A percentile compares a stretch with the other conserved stretches of the same genome.
Evolutionary conservation across 2,888 invertebrate species (phyloP).

Genomic region (Caenorhabditis becei): DNA sequence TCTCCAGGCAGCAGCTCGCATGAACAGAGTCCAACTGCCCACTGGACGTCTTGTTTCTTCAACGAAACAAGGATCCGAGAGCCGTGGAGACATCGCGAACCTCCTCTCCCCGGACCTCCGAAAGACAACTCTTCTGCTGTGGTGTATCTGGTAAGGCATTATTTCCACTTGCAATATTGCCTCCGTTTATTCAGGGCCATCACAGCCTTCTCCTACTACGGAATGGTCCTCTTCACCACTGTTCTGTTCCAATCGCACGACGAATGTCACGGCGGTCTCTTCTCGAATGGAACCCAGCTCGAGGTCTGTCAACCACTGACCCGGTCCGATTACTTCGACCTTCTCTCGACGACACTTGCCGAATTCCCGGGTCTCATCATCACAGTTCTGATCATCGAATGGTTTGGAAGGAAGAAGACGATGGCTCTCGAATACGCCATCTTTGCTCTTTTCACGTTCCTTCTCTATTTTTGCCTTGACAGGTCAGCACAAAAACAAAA

Average conservation of each 20-base stretch:
- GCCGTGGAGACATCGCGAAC: conserved; percentile 83
- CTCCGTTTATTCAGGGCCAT: conserved; percentile 64
- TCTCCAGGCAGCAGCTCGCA: conserved; percentile 87
- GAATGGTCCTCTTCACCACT: conserved; percentile 94
- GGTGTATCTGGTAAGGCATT: conserved; percentile 91
- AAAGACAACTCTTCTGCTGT: conserved; percentile 90
- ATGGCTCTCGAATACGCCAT: conserved; percentile 94
- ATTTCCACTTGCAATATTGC: neutral
- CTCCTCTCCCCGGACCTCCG: conserved; percentile 88
- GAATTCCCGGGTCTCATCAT: conserved; percentile 93
- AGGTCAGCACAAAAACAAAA: conserved; percentile 66
- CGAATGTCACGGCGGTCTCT: conserved; percentile 71
- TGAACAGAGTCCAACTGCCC: conserved; percentile 92
- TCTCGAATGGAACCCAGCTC: conserved; percentile 68
- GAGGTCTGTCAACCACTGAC: conserved; percentile 85
- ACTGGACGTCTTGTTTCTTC: conserved; percentile 89
- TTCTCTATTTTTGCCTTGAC: conserved; percentile 86
- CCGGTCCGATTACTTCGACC: conserved; percentile 92
- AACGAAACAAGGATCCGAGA: conserved; percentile 69
- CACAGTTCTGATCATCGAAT: conserved; percentile 92
- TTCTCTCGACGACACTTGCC: conserved; percentile 94
- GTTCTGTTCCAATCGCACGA: conserved; percentile 88
- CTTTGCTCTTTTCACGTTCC: conserved; percentile 87
- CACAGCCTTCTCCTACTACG: conserved; percentile 96
- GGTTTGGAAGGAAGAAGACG: conserved; percentile 91